Percentiles rank a stretch among this genome's conserved stretches.
Evolutionary conservation across 2,113 vertebrate genomes (phyloP).

Genomic region (Gallinago undulata): DNA sequence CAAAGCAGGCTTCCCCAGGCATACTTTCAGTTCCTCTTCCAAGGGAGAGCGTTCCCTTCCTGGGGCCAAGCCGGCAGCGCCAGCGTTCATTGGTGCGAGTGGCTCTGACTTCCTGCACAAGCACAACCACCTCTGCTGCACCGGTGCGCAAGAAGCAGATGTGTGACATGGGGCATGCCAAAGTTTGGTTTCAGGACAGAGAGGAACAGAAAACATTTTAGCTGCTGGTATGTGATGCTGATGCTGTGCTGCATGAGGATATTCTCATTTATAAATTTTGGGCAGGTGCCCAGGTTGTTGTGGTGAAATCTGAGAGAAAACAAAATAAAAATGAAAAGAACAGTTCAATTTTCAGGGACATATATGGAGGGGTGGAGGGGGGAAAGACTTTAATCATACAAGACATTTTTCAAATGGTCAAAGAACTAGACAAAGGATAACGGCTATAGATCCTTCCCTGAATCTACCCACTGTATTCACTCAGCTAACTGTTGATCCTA

Average conservation of each 20-base stretch:
- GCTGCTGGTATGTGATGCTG: not conserved
- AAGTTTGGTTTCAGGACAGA: not conserved
- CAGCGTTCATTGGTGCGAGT: conserved; percentile 14
- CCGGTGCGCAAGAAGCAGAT: not conserved
- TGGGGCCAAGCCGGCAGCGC: not conserved
- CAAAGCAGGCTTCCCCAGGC: conserved; percentile 42
- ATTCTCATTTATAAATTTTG: conserved; percentile 58
- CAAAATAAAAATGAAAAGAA: conserved; percentile 21
- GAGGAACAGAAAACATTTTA: conserved; percentile 32
- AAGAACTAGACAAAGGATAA: not conserved
- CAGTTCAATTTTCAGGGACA: conserved; percentile 17
- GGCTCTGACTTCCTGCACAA: conserved; percentile 41
- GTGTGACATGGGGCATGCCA: conserved; percentile 28
- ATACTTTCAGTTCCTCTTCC: conserved; percentile 68
- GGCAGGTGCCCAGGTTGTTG: conserved; percentile 49
- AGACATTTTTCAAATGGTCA: conserved; percentile 4
- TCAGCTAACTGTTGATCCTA: conserved; percentile 21
- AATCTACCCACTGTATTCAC: not conserved
- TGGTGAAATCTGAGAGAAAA: conserved; percentile 55
- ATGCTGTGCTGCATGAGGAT: conserved; percentile 12
- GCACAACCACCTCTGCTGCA: conserved; percentile 50
- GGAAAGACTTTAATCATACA: conserved; percentile 3
- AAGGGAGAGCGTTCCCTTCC: conserved; percentile 24
- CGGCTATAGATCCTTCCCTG: not conserved
- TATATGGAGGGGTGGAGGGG: not conserved